A percentile compares a stretch with the other conserved stretches of the same genome.
Evolutionary conservation across 1,140 invertebrate species (phyloP).

Genomic region (Thalassaphorura encarpata): DNA sequence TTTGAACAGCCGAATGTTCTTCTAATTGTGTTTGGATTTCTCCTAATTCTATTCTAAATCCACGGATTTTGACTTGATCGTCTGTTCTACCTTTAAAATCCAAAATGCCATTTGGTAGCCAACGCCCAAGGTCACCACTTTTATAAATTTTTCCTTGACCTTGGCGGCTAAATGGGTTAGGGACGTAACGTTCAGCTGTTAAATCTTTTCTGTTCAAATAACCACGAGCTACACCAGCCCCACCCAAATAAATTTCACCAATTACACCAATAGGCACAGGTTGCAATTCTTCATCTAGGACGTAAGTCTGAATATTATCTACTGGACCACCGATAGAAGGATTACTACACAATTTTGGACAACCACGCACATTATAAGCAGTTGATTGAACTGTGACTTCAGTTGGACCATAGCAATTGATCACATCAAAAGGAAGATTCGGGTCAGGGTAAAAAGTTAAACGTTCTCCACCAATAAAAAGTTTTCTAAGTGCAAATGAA

Average conservation of each 20-base stretch:
- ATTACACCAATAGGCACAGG: constrained; percentile 33
- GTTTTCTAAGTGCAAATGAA: too few species aligned
- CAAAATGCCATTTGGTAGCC: neutral
- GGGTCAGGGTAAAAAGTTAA: neutral
- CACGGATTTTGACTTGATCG: constrained; percentile 8
- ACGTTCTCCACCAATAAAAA: neutral
- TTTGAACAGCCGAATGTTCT: neutral
- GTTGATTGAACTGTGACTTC: neutral
- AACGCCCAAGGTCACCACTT: constrained; percentile 6
- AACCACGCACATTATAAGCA: neutral
- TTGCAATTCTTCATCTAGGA: constrained; percentile 58
- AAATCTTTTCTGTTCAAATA: constrained; percentile 2
- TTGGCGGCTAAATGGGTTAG: neutral
- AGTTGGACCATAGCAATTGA: neutral
- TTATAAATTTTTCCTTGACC: neutral
- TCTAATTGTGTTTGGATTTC: constrained; percentile 3
- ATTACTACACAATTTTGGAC: neutral
- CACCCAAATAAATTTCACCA: constrained; percentile 6
- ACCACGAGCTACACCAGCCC: constrained; percentile 1
- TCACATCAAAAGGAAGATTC: neutral
- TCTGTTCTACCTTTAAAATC: neutral
- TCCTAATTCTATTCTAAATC: constrained; percentile 7
- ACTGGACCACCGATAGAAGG: constrained; percentile 47
- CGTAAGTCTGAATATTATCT: constrained; percentile 65
- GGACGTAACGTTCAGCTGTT: constrained; percentile 2